Percentiles rank a stretch among this genome's conserved stretches.
Evolutionary conservation across 37 sponge, comb jelly and placozoan species (phyloP).

Genomic region (Ephydatia muelleri): DNA sequence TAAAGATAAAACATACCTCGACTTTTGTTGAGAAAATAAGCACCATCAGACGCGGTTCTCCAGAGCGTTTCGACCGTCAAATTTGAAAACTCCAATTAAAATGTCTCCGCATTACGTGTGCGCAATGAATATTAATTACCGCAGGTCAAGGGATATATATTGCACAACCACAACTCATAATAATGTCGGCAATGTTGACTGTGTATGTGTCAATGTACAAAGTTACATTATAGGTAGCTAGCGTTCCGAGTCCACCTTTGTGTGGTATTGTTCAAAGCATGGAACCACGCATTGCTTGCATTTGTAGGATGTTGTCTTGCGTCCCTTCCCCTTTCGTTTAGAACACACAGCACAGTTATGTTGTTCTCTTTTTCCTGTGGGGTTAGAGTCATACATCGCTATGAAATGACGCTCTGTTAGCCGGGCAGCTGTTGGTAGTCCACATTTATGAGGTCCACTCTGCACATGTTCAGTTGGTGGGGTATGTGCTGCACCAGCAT

Average conservation of each 20-base stretch:
- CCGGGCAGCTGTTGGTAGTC: slow-evolving; percentile 16
- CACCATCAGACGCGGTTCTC: too few relatives aligned
- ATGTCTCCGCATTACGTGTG: too few relatives aligned
- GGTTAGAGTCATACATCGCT: neutral
- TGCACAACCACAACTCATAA: neutral
- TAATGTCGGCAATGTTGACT: neutral
- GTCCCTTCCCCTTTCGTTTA: neutral
- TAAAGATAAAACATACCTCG: too few relatives aligned
- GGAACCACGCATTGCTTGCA: slow-evolving; percentile 14
- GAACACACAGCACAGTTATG: slow-evolving; percentile 17
- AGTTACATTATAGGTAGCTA: neutral
- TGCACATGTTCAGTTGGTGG: neutral
- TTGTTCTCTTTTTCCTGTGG: neutral
- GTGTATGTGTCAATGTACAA: neutral
- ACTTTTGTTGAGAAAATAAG: too few relatives aligned
- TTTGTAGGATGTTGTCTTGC: neutral
- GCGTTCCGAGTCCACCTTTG: slow-evolving; percentile 17
- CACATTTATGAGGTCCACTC: neutral
- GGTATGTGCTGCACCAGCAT: neutral
- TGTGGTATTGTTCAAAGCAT: slow-evolving; percentile 34
- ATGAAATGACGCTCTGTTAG: slow-evolving; percentile 16
- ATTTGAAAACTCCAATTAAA: too few relatives aligned
- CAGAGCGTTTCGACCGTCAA: too few relatives aligned
- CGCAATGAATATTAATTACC: too few relatives aligned
- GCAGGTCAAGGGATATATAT: too few relatives aligned